Base-by-base conservation (phyloP, 2,888 invertebrate genomes). In the Sialis fuliginosa region DNA sequence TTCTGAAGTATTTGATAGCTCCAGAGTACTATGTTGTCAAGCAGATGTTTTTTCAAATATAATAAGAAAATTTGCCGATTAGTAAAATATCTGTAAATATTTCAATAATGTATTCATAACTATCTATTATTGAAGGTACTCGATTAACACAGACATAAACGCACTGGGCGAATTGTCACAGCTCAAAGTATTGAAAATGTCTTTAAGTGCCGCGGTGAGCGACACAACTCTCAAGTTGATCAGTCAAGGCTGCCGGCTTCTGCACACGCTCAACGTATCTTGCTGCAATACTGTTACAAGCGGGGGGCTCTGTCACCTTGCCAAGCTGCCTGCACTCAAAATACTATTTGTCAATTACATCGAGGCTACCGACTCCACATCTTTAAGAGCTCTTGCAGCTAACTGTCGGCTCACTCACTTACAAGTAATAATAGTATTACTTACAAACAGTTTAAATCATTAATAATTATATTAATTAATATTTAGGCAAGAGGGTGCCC, bases 401-500 rank as follows among this genome's bases (percentile, higher is more conserved):
- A 22, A 22, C 22, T 22, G 22, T 22, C 22, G 22, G 22, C 22
- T 22, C 22, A 22, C 22, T 22, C 22, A 22, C 22, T 22, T 22
- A 22, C 22, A 22, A 40, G 10, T 10, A 30, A 39, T 32, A 8
- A 12, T n/a, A 33, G 31, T n/a, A 39, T 45, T 22, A 22, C 22
- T 22, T 22, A 22, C 22, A 22, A 22, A 22, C 22, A 39, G 13
- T 32, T 30, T 7, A 10, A 33, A 39, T 22, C 45, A n/a, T 22
- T 22, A 22, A 22, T 22, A 22, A 22, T 22, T 22, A 4, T 4
- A 39, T 39, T 45, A 12, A 32, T n/a, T 13, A 39, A 45, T n/a
- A 32, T 45, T 8, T 32, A 45, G 33, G 39, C 39, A 12, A 22
- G 39, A 10, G 45, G 45, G n/a, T 45, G 45, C n/a, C 45, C 45